A percentile compares a stretch with the other conserved stretches of the same genome.
Conservation (phyloP, 1,140 invertebrate genomes). For the Neoseiulus cucumeris region DNA sequence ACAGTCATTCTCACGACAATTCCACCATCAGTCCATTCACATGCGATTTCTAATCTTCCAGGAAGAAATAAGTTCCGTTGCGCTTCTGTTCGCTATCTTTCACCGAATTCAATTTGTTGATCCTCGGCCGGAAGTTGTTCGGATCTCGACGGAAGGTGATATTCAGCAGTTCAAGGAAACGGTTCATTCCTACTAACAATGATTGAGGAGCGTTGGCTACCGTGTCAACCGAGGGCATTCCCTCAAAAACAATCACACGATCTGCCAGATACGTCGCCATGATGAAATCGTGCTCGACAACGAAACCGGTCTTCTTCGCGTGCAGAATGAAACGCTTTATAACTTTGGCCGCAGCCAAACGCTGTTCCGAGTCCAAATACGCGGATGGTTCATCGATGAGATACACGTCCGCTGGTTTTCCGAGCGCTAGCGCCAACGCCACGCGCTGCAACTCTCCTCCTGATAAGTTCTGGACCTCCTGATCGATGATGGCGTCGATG, state of each 20-base stretch:
- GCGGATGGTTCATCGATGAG: constrained; percentile 98
- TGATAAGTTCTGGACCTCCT: constrained; percentile 91
- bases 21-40: neutral
- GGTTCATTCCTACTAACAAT: constrained; percentile 91
- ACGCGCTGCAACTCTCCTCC: constrained; percentile 98
- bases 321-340: constrained; percentile 78
- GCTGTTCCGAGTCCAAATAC: constrained; percentile 97
- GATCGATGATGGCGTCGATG: constrained; percentile 94
- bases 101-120: constrained; percentile 89
- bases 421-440: constrained; percentile 80
- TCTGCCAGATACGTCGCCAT: constrained; percentile 99
- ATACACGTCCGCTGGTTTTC: constrained; percentile 97
- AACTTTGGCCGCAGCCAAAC: constrained; percentile 93
- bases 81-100: constrained; percentile 96
- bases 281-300: constrained; percentile 99
- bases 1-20: no score
- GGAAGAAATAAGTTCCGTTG: constrained; percentile 93
- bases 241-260: constrained; percentile 95
- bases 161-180: constrained; percentile 82
- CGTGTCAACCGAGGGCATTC: constrained; percentile 64
- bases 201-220: constrained; percentile 79
- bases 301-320: constrained; percentile 96
- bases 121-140: constrained; percentile 92
- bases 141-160: constrained; percentile 97
- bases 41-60: constrained; percentile 56